Base-by-base conservation (phyloP, 2,797 vertebrate species). In the Enteromius paludinosus region DNA sequence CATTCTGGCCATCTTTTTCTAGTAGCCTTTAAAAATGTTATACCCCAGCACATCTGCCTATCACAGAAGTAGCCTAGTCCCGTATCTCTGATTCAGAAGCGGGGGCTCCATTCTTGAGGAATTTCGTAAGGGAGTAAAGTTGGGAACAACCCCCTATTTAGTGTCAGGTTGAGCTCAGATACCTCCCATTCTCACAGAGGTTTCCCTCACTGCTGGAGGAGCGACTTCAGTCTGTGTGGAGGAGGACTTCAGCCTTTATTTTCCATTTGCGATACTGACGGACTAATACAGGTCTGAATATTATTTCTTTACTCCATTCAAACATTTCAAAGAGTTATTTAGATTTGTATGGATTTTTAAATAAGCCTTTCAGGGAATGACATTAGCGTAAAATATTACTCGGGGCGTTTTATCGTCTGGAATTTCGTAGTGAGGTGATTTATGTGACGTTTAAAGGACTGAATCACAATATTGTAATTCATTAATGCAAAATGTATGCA, bases 91-190 rank as follows among this genome's bases (percentile, higher is more conserved):
- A 90, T 88, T 84, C 92, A 93, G 93, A 94, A 94, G 94, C 80
- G 87, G 79, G 91, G 88, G 84, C 89, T 94, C 93, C 94, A 95
- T 93, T 94, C 95, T 93, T 93, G 87, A 92, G 91, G 91, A 89
- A 92, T 97, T 97, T 98, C 96, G 95, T 96, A 96, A 97, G 93
- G 92, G 92, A 95, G 92, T 94, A 93, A 94, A 95, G 93, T 87
- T 92, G 93, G 96, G 97, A 95, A 95, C 97, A 95, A 95, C 97
- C 97, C 96, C 96, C 94, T 96, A 93, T 98, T 99, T 98, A 99
- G 97, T 93, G 96, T 96, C 96, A 94, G 94, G 92, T 93, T 93
- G 94, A 93, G 94, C 93, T 94, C 93, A 95, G 95, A 94, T 90
- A 95, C 96, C 96, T 96, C 96, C 95, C 97, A 97, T 95, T 98